Evolutionary conservation across 2,113 vertebrate genomes (phyloP), one percentile per base, ranked within the genome.

Genomic region (Cettia cetti): DNA sequence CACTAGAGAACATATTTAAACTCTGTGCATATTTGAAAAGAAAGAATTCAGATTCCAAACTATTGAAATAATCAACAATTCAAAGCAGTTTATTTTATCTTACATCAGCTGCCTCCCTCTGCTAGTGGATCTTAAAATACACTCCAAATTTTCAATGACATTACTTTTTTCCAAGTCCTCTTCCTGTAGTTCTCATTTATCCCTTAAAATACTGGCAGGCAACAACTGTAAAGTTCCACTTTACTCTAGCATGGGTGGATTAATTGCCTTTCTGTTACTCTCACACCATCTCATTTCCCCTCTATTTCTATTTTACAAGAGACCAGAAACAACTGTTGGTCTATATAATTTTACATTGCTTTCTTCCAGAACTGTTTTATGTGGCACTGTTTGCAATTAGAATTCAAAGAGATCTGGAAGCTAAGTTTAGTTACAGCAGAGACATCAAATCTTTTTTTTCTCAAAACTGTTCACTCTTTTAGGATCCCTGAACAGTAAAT

Each of bases 41-140:
- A 91, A 95, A 87, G 47, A 61, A 82, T 61, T 89, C 49, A 78
- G 92, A 96, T 96, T 89, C 95, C 92, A 89, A 91, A 89, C 49
- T 54, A 63, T 3, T 96, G 91, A 97, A 92, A 78, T 72, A 94
- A 92, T 35, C 74, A 57, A 53, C 74, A 69, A 35, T 57, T 82
- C 87, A 78, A 92, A 92, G 88, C 66, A 26, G 70, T 82, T 92
- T 92, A 78, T 86, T 86, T 91, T 78, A 83, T 91, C 93, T 78
- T 74, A 28, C 49, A 83, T 37, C 7, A 12, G 30, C 80, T 59
- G 70, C 23, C 40, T 83, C 49, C 18, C 35, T 53, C 59, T 83
- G 60, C 15, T 59, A 52, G 19, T 4, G 5, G 40, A 23, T 50
- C 59, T 82, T 78, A 92, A 94, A 86, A 64, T 37, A 91, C 10